These are phyloP conservation scores for Vanacampus margaritifer DNA, from an alignment of 2,113 vertebrate genomes.

Conservation along the genomic window DNA sequence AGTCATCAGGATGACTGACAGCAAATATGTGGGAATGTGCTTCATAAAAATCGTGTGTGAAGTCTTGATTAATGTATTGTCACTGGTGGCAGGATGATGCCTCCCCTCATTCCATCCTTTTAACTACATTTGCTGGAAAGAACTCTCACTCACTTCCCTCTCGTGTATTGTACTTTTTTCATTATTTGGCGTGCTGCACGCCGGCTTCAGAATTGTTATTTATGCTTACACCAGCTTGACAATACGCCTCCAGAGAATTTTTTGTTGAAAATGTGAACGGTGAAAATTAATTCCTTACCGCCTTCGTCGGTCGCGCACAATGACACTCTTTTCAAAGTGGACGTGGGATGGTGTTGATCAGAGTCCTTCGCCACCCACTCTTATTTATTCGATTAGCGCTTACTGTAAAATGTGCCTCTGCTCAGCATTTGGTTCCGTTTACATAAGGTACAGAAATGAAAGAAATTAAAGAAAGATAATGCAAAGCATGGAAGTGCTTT, in stretches of 20 bases:
- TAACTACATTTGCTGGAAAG: slow-evolving; percentile 51
- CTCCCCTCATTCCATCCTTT: slow-evolving; percentile 37
- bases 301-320: slow-evolving; percentile 16
- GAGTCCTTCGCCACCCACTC: slow-evolving; percentile 1
- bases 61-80: slow-evolving; percentile 55
- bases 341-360: slow-evolving; percentile 28
- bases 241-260: slow-evolving; percentile 28
- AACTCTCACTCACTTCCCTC: slow-evolving; percentile 17
- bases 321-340: slow-evolving; percentile 20
- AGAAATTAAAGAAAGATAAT: too few species aligned
- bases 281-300: slow-evolving; percentile 48
- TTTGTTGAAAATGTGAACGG: slow-evolving; percentile 49
- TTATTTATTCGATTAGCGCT: slow-evolving; percentile 10
- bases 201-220: slow-evolving; percentile 61
- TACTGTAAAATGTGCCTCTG: slow-evolving; percentile 13
- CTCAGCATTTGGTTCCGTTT: too few species aligned
- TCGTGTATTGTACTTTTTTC: slow-evolving; percentile 18
- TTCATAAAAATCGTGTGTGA: slow-evolving; percentile 18
- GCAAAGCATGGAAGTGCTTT: background rate
- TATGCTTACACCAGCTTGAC: slow-evolving; percentile 57
- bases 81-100: slow-evolving; percentile 34
- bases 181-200: slow-evolving; percentile 28
- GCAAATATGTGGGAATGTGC: slow-evolving; percentile 11
- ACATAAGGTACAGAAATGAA: too few species aligned
- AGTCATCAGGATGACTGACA: slow-evolving; percentile 35